Percentiles rank a stretch among this genome's conserved stretches.
Conservation (phyloP, 2,113 vertebrate species). For the Erythrocercus mccallii region DNA sequence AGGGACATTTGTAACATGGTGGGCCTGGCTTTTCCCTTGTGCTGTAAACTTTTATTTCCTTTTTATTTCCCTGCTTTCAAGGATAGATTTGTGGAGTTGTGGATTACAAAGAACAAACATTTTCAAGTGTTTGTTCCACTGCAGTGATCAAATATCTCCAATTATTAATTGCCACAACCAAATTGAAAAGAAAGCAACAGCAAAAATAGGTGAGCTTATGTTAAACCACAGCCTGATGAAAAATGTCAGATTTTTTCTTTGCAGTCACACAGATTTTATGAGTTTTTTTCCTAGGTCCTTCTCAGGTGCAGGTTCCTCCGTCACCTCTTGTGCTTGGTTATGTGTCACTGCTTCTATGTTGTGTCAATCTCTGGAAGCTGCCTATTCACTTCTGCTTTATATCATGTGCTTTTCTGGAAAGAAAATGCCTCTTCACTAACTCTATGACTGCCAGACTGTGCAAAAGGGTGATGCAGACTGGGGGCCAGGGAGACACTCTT, state of each 20-base stretch:
- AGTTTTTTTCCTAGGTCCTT: background rate
- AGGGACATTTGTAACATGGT: background rate
- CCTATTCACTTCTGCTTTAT: background rate
- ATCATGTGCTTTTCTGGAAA: background rate
- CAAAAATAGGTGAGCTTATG: background rate
- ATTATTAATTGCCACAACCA: background rate
- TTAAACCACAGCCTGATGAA: background rate
- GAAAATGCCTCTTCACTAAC: background rate
- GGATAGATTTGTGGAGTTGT: background rate
- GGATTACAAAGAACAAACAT: background rate
- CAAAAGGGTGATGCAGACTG: background rate
- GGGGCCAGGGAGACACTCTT: background rate
- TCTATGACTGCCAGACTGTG: background rate
- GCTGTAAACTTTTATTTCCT: background rate
- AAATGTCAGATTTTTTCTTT: background rate
- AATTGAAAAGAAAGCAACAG: background rate
- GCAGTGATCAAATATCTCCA: background rate
- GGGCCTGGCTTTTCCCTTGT: background rate
- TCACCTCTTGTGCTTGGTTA: rapidly evolving
- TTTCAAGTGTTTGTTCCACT: background rate
- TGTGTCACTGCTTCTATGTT: background rate
- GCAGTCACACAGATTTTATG: background rate
- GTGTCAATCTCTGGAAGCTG: background rate
- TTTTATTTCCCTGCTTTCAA: background rate
- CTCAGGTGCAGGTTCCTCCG: background rate